Base-by-base conservation (phyloP, 2,113 vertebrate genomes). In the Apaloderma vittatum region DNA sequence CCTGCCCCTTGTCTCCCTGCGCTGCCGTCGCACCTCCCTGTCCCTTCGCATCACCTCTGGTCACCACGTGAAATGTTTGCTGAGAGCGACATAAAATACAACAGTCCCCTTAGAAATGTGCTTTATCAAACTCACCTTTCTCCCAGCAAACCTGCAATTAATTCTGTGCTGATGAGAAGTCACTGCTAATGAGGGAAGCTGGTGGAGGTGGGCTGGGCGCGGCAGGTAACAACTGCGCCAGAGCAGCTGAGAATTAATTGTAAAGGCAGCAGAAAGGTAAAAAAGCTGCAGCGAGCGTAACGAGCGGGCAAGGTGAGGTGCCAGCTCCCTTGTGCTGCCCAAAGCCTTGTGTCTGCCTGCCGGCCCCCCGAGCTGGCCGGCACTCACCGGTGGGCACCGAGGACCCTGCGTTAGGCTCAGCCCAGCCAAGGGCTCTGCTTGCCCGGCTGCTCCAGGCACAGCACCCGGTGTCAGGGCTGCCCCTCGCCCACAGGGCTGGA, bases 381-480 rank as follows among this genome's bases (percentile, higher is more conserved):
- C 15, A 17, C 24, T 17, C 74, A 18, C 12, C 0, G 1, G 24
- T 11, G 62, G n/a, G 46, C 3, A 1, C 3, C 1, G 23, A 16
- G 71, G 37, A 5, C 4, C 63, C 34, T 22, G 20, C 0, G 3
- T 27, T 20, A 8, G 1, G 0, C 12, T 18, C 70, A 65, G 57
- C 55, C 20, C 63, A n/a, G 78, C 49, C 45, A 63, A 74, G 6
- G 14, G 58, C 48, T 66, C 55, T 27, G 61, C 43, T 63, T 46
- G 46, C 51, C 24, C 3, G 2, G 40, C 3, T 0, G 6, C 66
- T 30, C 15, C 0, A 0, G n/a, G 34, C 59, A 43, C 1, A 0
- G 45, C 79, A 21, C 26, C n/a, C 0, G 1, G 16, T 34, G 26
- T 9, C 4, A 3, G 40, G 2, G 0, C n/a, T n/a, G 70, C 48